Base-by-base conservation (phyloP, 2,113 vertebrate genomes). In the Xenopus borealis region DNA sequence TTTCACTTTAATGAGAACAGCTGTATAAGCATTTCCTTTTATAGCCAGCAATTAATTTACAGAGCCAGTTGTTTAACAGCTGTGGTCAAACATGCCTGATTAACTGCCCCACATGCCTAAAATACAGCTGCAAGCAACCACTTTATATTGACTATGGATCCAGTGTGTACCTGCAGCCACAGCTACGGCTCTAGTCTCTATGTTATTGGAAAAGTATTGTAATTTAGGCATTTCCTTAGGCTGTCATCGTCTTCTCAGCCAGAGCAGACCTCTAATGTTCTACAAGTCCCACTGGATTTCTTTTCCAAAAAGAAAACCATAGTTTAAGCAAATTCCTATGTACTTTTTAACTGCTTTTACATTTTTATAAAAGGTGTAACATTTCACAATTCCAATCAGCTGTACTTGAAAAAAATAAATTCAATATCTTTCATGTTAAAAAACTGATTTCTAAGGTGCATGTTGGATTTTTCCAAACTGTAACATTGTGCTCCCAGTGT, bases 151-250 rank as follows among this genome's bases (percentile, higher is more conserved):
- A 76, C 73, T 69, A 57, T 69, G 17, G 73, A 50, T 30, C 47
- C 73, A 55, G 58, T 69, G 73, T 69, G 47, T 76, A 69, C 73
- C 73, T 63, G 66, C 58, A 16, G 23, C 23, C 23, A 27, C 23
- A 27, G 23, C 44, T 18, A 16, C 44, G 12, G 27, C 45, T 12
- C 73, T 62, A 17, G 57, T 44, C 73, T 18, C 17, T 53, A 27
- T 76, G 73, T 76, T 76, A 76, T 69, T 76, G 73, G 73, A 76
- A 76, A 76, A 76, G 63, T 66, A 69, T 69, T 69, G 57, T 69
- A 76, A 76, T 76, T 76, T 69, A 63, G 18, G 66, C 45, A 69
- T 76, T 69, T 76, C 73, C 73, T 69, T 67, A 69, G 66, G 45
- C 66, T 76, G 73, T 76, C 73, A 69, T 46, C 73, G 63, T 59